Evolutionary conservation across 2,113 vertebrate genomes (phyloP), one percentile per base, ranked within the genome.

Genomic region (Baryphthengus martii): DNA sequence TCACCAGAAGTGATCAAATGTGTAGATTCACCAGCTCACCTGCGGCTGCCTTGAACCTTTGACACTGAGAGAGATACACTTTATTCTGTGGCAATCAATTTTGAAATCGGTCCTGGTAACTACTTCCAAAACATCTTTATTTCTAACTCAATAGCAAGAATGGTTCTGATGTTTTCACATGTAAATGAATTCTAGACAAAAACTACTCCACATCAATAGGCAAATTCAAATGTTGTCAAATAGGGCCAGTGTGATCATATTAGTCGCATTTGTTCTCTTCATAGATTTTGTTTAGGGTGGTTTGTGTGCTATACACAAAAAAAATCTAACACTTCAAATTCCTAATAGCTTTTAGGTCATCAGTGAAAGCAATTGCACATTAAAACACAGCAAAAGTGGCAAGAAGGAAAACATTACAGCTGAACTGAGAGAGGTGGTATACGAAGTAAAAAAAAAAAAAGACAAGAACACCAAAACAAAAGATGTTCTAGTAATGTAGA

Each of bases 201-300:
- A 84, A 13, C 0, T 12, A 28, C 45, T 31, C 12, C 24, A 55
- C 2, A 8, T 40, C 44, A 33, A 35, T 29, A 65, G 2, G 0
- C 21, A 86, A 42, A 14, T 52, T 50, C 42, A 40, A 3, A 14
- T 72, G 16, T 17, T 40, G 4, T 11, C 18, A 44, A 11, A 56
- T 20, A 45, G 10, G 21, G 71, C 65, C 40, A 62, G n/a, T 40
- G 35, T 67, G 55, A 62, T 63, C 39, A 14, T 4, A 15, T 53
- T 31, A 74, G 47, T 33, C 10, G 17, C 63, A 7, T 16, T 67
- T 79, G 29, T 37, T 84, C 45, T 45, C 19, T 86, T 86, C 61
- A 58, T 14, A 74, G 55, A 20, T 77, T 89, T 66, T 74, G 59
- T 35, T 82, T 85, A 29, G 2, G 0, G 12, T 75, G n/a, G 28